phyloP scores from a whole-genome alignment of 2,113 vertebrate species.

The Chamaetylas fuelleborni region DNA sequence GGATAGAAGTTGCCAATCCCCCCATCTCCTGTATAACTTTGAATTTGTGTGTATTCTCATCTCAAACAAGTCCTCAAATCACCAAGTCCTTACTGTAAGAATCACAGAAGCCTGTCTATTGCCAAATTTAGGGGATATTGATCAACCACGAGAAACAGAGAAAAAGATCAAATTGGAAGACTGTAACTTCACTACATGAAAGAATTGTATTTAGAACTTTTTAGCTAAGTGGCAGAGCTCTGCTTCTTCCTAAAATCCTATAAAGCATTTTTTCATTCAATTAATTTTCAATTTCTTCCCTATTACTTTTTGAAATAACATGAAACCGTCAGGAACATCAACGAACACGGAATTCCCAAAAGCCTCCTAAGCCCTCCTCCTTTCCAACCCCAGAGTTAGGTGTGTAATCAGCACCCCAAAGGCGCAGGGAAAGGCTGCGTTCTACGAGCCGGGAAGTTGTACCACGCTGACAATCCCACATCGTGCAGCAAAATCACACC shows the following conservation, averaged over 20 bases:
- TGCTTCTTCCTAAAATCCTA: not conserved
- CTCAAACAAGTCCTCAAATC: not conserved
- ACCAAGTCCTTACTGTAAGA: accelerated
- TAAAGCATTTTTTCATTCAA: not conserved
- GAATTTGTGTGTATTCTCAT: not conserved
- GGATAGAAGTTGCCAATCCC: not conserved
- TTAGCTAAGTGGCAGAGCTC: not conserved
- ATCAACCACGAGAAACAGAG: not conserved
- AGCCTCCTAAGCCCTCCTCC: not conserved
- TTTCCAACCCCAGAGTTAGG: not conserved
- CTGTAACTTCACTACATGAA: accelerated
- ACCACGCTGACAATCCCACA: not conserved
- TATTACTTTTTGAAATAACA: not conserved
- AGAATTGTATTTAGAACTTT: not conserved
- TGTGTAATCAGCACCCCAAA: not conserved
- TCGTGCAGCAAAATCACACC: not conserved
- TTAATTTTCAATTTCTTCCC: not conserved
- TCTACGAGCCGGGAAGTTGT: not conserved
- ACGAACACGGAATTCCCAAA: not conserved
- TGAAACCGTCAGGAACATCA: not conserved
- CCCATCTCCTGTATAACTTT: not conserved
- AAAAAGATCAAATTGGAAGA: not conserved
- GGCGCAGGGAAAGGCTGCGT: accelerated
- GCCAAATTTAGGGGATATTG: not conserved
- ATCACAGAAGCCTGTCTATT: not conserved